phyloP scores from a whole-genome alignment of 2,797 vertebrate genomes.

The Thripadectes ignobilis region DNA sequence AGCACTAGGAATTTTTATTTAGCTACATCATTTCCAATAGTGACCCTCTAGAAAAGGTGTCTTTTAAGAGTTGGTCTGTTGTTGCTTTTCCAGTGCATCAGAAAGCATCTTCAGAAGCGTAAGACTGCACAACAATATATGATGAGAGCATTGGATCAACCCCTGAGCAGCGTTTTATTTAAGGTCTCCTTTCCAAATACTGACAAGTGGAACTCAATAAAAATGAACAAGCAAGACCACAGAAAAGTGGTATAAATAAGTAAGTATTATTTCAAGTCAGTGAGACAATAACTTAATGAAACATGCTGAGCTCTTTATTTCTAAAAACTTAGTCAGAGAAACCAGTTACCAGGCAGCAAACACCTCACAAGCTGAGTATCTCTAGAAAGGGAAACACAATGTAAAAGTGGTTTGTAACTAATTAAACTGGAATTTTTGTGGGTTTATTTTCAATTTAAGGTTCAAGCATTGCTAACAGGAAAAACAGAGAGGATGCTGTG shows the following conservation, averaged over 20 bases:
- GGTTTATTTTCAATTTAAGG: neutral
- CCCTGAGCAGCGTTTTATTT: neutral
- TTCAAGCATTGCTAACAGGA: neutral
- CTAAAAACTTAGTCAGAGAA: neutral
- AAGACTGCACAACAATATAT: neutral
- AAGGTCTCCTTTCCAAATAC: neutral
- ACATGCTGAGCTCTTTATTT: conserved; percentile 18
- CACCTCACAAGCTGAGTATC: neutral
- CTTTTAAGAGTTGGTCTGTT: neutral
- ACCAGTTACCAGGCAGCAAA: neutral
- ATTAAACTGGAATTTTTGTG: neutral
- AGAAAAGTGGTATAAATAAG: neutral
- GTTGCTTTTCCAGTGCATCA: neutral
- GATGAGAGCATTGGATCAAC: neutral
- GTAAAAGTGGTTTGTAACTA: neutral
- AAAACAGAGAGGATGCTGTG: conserved; percentile 24
- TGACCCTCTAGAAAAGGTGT: neutral
- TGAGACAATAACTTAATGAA: neutral
- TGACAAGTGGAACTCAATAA: neutral
- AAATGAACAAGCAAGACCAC: neutral
- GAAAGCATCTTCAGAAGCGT: neutral
- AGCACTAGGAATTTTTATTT: neutral
- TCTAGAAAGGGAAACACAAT: neutral
- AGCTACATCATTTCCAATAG: neutral
- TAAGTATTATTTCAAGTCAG: neutral